phyloP scores from a whole-genome alignment of 2,888 invertebrate species.

The Danaus chrysippus region DNA sequence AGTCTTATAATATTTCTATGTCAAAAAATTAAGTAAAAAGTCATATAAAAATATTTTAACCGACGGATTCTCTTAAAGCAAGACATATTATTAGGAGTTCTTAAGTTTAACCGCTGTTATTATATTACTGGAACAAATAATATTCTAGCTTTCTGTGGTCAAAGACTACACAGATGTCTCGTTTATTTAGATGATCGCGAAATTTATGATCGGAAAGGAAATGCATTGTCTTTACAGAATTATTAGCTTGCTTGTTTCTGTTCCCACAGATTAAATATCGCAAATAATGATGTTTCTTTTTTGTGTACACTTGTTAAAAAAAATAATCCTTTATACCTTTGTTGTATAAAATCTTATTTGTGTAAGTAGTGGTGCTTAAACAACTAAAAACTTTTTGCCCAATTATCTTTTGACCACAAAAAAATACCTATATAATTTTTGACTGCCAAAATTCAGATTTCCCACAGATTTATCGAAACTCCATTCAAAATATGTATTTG shows the following conservation, averaged over 20 bases:
- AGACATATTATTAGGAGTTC: no score
- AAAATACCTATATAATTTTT: neutral
- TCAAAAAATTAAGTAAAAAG: no score
- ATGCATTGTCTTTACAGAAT: slow-evolving; percentile 40
- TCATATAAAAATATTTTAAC: no score
- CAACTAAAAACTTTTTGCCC: no score
- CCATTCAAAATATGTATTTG: slow-evolving; percentile 16
- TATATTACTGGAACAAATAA: slow-evolving; percentile 10
- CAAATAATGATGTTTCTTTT: slow-evolving; percentile 17
- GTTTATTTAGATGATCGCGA: slow-evolving; percentile 53
- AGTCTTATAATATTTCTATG: no score
- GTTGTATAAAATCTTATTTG: no score
- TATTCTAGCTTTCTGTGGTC: slow-evolving; percentile 48
- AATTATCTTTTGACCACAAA: no score
- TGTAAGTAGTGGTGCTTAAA: no score
- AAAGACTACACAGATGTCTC: slow-evolving; percentile 62
- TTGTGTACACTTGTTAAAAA: neutral
- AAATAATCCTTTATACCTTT: neutral
- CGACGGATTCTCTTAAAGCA: no score
- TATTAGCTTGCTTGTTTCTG: slow-evolving; percentile 36
- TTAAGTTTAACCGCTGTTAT: neutral
- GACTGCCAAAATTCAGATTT: neutral
- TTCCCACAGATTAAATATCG: slow-evolving; percentile 28
- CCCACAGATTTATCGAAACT: slow-evolving; percentile 5
- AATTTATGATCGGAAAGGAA: slow-evolving; percentile 41